Conservation (phyloP, 2,113 vertebrate genomes). For the cattle (Bos taurus) region ARS-UCD2.0 NC_037334.1:67254001-67254500, state of each 20-base stretch:
- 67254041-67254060: not conserved
- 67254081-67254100: not conserved
- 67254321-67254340: not conserved
- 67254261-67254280: not conserved
- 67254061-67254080: not conserved
- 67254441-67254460: not conserved
- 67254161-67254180: not conserved
- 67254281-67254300: not conserved
- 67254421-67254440: not conserved
- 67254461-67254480: not conserved
- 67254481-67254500: rapidly evolving
- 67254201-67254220: not conserved
- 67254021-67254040: not conserved
- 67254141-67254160: not conserved
- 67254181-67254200: not conserved
- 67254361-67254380: not conserved
- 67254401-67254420: not conserved
- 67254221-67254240: not conserved
- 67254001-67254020: not conserved
- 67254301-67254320: not conserved
- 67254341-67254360: not conserved
- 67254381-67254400: not conserved
- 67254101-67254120: not conserved
- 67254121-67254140: not conserved
- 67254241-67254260: not conserved